Base-by-base conservation (phyloP, 2,888 invertebrate genomes). In the Syrista parreyssii region DNA sequence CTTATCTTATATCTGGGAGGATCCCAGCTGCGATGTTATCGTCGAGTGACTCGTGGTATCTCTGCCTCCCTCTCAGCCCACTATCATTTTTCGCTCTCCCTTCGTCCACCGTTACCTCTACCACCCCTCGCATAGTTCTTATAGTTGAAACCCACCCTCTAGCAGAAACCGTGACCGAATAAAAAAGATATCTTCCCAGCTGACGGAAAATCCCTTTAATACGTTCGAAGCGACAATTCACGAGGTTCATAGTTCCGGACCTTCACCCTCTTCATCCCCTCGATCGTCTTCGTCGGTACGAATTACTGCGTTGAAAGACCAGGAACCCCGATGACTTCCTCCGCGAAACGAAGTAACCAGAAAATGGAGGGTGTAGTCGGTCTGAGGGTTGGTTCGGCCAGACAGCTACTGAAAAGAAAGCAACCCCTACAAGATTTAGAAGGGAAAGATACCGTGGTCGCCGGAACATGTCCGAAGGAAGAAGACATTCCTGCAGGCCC, bases 1-100 rank as follows among this genome's bases (percentile, higher is more conserved):
- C 82, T 86, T 89, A 88, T 88, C 88, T 78, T 55, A 75, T 73
- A 87, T 86, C 85, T 84, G 80, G 78, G 80, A 80, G 79, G 79
- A 84, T 84, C 82, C 78, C 78, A 79, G 75, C 78, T 69, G 76
- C 78, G 87, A 88, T 88, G 82, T 71, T 84, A 87, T 87, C 86
- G 82, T 80, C 78, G 79, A 81, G 76, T 77, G 71, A 34, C 78
- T 30, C 12, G 71, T 15, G 23, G 15, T 23, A 55, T 34, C 34
- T 71, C 15, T 32, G 9, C 11, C 72, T 68, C 12, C 30, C 33
- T 76, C 32, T 34, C 40, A 12, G 31, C 34, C 23, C 74, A 35
- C 74, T 74, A 15, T 30, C 34, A 11, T 33, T 74, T 32, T 76
- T 77, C 78, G 71, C 74, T 75, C n/a, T 79, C 78, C 73, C 76